Evolutionary conservation across 2,113 vertebrate genomes (phyloP).

Genomic region (Pteruthius melanotis): DNA sequence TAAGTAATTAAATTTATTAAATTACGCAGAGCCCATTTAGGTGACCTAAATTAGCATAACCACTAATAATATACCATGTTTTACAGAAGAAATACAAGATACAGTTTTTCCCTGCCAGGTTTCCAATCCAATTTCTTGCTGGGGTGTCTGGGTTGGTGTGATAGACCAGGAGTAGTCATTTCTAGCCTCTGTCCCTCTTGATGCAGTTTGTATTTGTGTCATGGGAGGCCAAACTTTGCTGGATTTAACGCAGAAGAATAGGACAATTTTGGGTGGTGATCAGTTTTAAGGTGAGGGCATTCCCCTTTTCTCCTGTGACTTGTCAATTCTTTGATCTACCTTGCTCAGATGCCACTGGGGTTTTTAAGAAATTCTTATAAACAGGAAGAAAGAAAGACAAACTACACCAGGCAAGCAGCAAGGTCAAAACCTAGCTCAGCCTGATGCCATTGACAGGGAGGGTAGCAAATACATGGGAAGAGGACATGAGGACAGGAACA

Average conservation of each 20-base stretch:
- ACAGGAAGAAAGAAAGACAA: not conserved
- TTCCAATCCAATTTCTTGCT: not conserved
- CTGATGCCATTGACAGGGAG: not conserved
- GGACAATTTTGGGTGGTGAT: not conserved
- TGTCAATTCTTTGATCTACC: not conserved
- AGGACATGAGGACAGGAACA: not conserved
- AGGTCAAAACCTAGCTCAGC: not conserved
- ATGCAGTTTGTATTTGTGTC: fast-evolving
- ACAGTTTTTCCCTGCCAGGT: not conserved
- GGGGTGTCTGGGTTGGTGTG: fast-evolving
- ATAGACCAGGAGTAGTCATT: not conserved
- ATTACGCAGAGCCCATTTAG: not conserved
- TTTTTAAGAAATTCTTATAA: not conserved
- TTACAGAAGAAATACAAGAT: conserved; percentile 7
- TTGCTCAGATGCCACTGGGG: fast-evolving
- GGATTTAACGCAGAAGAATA: not conserved
- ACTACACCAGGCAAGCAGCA: fast-evolving
- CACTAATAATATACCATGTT: not conserved
- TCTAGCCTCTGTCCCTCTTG: not conserved
- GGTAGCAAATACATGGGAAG: not conserved
- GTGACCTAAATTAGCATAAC: not conserved
- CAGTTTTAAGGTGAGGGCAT: not conserved
- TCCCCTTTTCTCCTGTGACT: not conserved
- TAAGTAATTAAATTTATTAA: conserved; percentile 42
- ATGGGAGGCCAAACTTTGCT: not conserved